phyloP scores from a whole-genome alignment of 2,888 invertebrate species.

The Trachelus iudaicus region DNA sequence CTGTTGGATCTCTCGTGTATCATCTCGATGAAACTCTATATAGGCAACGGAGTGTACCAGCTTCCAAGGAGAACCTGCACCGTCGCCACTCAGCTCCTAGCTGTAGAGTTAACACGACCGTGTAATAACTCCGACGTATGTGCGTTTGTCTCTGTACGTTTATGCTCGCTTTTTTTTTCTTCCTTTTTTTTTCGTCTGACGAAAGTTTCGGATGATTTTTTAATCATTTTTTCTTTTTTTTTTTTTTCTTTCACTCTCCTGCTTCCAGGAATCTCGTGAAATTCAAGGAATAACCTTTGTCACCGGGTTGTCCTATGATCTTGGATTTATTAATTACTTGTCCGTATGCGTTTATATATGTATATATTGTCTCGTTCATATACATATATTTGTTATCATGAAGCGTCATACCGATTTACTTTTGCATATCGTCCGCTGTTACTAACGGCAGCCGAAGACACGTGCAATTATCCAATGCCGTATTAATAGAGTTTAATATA shows the following conservation, averaged over 20 bases:
- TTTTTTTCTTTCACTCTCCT: not conserved
- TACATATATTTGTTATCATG: not conserved
- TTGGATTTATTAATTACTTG: not conserved
- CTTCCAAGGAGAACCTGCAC: not conserved
- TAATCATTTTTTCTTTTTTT: not conserved
- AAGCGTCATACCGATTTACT: not conserved
- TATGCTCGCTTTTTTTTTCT: not conserved
- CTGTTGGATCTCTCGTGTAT: conserved; percentile 1
- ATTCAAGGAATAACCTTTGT: not conserved
- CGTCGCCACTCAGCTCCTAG: not conserved
- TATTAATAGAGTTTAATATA: not conserved
- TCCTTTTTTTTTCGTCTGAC: not conserved
- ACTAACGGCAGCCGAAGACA: not conserved
- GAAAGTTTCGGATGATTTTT: not conserved
- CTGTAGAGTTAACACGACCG: not conserved
- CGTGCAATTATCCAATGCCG: not conserved
- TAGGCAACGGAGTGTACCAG: not conserved
- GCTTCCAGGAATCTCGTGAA: not conserved
- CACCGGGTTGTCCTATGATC: not conserved
- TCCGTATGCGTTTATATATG: no score
- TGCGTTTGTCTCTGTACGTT: not conserved
- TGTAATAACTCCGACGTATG: not conserved
- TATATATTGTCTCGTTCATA: no score
- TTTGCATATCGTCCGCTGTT: not conserved
- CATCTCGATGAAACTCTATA: not conserved